These are phyloP conservation scores for Anhinga anhinga DNA, from an alignment of 2,113 vertebrate genomes.

Conservation along the genomic window DNA sequence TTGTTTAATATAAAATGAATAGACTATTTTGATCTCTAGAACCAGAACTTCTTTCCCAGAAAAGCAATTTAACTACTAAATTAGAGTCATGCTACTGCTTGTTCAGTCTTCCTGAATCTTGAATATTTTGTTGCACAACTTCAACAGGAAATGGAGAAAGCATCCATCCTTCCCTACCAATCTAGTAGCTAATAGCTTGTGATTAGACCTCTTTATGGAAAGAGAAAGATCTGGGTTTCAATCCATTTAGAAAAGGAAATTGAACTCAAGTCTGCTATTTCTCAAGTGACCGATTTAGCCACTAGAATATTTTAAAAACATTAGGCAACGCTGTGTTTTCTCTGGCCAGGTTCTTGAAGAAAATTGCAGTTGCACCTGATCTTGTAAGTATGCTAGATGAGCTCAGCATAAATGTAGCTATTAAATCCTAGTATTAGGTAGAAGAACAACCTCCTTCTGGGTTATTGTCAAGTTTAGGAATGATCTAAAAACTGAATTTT, in stretches of 20 bases:
- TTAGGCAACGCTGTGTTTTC: background rate
- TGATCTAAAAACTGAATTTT: background rate
- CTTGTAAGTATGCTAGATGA: background rate
- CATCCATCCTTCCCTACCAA: background rate
- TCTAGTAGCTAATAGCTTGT: background rate
- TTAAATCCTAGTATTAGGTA: background rate
- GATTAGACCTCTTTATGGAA: background rate
- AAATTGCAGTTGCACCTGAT: background rate
- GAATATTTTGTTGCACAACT: background rate
- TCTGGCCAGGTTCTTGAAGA: background rate
- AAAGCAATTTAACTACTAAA: background rate
- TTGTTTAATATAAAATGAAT: background rate
- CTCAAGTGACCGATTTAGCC: background rate
- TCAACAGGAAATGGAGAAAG: background rate
- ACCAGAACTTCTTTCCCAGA: background rate
- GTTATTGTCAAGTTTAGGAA: background rate
- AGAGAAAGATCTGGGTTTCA: background rate
- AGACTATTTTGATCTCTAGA: background rate
- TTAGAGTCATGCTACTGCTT: background rate
- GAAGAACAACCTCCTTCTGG: background rate
- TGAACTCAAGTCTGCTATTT: background rate
- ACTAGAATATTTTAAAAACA: background rate
- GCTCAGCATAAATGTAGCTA: background rate
- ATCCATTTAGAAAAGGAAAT: background rate
- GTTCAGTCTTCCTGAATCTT: background rate